phyloP scores from a whole-genome alignment of 2,888 invertebrate genomes.

The Megalurothrips usitatus region DNA sequence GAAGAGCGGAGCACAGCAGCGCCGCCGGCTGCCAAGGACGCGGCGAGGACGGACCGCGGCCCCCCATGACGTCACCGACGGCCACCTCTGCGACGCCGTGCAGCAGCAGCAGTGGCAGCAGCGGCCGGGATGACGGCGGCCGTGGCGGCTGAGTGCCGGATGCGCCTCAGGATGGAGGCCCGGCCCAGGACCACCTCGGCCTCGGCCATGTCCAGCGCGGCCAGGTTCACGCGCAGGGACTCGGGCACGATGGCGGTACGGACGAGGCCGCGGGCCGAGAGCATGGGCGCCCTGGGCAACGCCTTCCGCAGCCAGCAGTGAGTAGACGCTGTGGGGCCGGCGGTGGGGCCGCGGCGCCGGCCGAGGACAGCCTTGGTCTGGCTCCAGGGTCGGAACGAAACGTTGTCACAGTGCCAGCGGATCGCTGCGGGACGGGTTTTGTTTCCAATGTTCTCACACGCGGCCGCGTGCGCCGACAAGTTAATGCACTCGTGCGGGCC shows the following conservation, averaged over 20 bases:
- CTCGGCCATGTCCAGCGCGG: conserved; percentile 29
- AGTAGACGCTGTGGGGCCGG: not conserved
- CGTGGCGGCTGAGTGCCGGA: not conserved
- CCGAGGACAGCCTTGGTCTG: too few species aligned
- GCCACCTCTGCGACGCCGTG: not conserved
- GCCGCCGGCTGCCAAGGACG: too few species aligned
- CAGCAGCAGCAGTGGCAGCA: conserved; percentile 1
- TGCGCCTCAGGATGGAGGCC: conserved; percentile 22
- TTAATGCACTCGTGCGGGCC: too few species aligned
- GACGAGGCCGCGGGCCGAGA: conserved; percentile 35
- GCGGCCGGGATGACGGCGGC: not conserved
- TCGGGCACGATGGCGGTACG: conserved; percentile 30
- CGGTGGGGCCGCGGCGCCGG: too few species aligned
- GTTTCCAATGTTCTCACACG: too few species aligned
- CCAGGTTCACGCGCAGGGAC: conserved; percentile 28
- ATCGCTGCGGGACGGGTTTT: too few species aligned
- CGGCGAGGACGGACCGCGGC: not conserved
- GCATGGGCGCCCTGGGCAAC: conserved; percentile 34
- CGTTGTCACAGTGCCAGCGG: too few species aligned
- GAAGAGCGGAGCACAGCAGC: too few species aligned
- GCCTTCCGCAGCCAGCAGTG: conserved; percentile 26
- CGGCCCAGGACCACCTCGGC: conserved; percentile 31
- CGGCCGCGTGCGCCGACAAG: too few species aligned
- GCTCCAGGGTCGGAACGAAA: too few species aligned
- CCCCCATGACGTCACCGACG: not conserved